A percentile compares a stretch with the other conserved stretches of the same genome.
phyloP scores from a whole-genome alignment of 1,140 invertebrate species.

The Limonius californicus region DNA sequence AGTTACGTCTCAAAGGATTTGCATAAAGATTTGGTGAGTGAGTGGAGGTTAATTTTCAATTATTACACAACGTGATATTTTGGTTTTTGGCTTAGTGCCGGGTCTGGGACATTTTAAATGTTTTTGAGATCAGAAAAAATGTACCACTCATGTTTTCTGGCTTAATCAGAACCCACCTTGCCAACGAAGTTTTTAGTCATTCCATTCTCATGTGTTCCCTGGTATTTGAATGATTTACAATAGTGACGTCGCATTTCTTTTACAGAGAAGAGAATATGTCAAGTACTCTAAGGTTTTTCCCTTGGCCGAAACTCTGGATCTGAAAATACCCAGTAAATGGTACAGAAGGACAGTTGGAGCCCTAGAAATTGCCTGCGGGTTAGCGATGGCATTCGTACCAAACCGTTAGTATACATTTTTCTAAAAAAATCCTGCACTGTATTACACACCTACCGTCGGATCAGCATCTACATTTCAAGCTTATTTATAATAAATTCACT shows the following conservation, averaged over 20 bases:
- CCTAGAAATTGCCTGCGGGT: slow-evolving; percentile 85
- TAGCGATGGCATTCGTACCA: slow-evolving; percentile 83
- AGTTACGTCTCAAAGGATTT: slow-evolving; percentile 90
- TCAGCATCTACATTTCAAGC: too few species aligned
- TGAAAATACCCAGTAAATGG: slow-evolving; percentile 90
- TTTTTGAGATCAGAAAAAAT: neutral
- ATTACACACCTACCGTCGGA: too few species aligned
- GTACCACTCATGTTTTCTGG: too few species aligned
- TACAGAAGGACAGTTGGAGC: slow-evolving; percentile 84
- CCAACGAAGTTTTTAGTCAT: neutral
- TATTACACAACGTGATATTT: slow-evolving; percentile 36
- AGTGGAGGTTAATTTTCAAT: neutral
- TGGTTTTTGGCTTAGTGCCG: slow-evolving; percentile 51
- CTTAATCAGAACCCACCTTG: too few species aligned
- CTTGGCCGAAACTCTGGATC: slow-evolving; percentile 71
- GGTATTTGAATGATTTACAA: neutral
- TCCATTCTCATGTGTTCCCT: neutral
- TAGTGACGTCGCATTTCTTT: slow-evolving; percentile 39
- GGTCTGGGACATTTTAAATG: slow-evolving; percentile 17
- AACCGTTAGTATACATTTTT: slow-evolving; percentile 81
- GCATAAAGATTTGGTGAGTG: slow-evolving; percentile 92
- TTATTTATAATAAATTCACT: too few species aligned
- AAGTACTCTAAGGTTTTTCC: slow-evolving; percentile 97
- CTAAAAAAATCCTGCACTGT: too few species aligned
- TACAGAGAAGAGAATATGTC: slow-evolving; percentile 93